Evolutionary conservation across 2,113 vertebrate species (phyloP).

Genomic region (Dipodomys stephensi): DNA sequence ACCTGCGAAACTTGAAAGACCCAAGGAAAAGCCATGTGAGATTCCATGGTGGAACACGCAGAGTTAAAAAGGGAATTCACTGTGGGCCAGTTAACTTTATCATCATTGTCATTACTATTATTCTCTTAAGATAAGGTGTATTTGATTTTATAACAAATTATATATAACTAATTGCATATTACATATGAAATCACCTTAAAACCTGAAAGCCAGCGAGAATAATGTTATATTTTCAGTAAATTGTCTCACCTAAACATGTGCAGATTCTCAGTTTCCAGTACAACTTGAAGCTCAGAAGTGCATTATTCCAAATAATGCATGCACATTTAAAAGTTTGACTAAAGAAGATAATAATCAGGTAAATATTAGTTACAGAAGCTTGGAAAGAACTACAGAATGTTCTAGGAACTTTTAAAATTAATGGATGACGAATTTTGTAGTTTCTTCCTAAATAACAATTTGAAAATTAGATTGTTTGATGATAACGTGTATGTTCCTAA

Average conservation of each 20-base stretch:
- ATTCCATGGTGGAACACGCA: not conserved
- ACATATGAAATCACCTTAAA: not conserved
- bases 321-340: not conserved
- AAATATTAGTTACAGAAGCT: not conserved
- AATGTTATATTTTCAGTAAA: not conserved
- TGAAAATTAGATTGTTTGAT: not conserved
- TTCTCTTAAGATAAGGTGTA: conserved; percentile 65
- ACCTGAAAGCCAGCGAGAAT: conserved; percentile 8
- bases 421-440: not conserved
- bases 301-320: not conserved
- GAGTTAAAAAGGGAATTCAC: conserved; percentile 48
- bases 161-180: conserved; percentile 71
- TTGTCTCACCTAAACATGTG: not conserved
- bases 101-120: not conserved
- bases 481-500: not conserved
- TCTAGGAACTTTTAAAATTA: not conserved
- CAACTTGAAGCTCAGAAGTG: not conserved
- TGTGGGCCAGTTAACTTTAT: conserved; percentile 44
- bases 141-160: conserved; percentile 69
- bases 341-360: not conserved
- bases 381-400: not conserved
- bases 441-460: not conserved
- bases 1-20: too few species aligned
- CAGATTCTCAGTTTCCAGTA: not conserved
- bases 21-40: not conserved